Percentiles rank a stretch among this genome's conserved stretches.
phyloP scores from a whole-genome alignment of 2,797 vertebrate genomes.

The Myripristis jacobus region DNA sequence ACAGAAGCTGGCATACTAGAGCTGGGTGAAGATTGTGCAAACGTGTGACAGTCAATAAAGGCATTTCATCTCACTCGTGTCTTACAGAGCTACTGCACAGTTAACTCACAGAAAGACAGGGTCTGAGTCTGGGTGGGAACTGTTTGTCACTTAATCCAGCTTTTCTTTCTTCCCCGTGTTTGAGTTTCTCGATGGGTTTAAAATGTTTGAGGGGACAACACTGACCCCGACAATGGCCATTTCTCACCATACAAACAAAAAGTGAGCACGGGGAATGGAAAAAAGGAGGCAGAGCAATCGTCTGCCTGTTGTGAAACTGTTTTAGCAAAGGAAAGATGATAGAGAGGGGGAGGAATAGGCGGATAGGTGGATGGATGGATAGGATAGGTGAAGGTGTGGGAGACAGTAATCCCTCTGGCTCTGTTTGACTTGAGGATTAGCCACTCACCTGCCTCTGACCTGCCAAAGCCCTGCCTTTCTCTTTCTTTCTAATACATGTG shows the following conservation, averaged over 20 bases:
- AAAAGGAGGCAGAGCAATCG: conserved; percentile 32
- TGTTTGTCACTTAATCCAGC: conserved; percentile 81
- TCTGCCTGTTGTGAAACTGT: conserved; percentile 61
- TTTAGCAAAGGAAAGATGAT: conserved; percentile 22
- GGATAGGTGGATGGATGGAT: conserved; percentile 44
- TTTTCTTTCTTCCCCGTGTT: conserved; percentile 70
- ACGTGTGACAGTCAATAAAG: conserved; percentile 53
- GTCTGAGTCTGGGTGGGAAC: conserved; percentile 70
- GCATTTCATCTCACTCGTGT: conserved; percentile 28
- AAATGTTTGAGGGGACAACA: conserved; percentile 74
- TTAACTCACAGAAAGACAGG: conserved; percentile 37
- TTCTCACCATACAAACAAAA: conserved; percentile 68
- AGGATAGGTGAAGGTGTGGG: conserved; percentile 24
- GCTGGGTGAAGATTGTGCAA: conserved; percentile 40
- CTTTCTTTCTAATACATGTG: conserved; percentile 40
- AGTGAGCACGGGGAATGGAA: conserved; percentile 7
- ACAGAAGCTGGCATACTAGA: conserved; percentile 34
- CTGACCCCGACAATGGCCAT: conserved; percentile 67
- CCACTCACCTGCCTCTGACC: conserved; percentile 66
- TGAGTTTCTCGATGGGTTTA: conserved; percentile 74
- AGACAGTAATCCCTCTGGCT: conserved; percentile 57
- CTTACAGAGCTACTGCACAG: conserved; percentile 41
- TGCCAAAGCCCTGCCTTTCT: conserved; percentile 55
- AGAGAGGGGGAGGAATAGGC: conserved; percentile 24
- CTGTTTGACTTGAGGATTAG: conserved; percentile 79